These are phyloP conservation scores for Megaleporinus macrocephalus DNA, from an alignment of 2,113 vertebrate genomes.

Conservation along the genomic window DNA sequence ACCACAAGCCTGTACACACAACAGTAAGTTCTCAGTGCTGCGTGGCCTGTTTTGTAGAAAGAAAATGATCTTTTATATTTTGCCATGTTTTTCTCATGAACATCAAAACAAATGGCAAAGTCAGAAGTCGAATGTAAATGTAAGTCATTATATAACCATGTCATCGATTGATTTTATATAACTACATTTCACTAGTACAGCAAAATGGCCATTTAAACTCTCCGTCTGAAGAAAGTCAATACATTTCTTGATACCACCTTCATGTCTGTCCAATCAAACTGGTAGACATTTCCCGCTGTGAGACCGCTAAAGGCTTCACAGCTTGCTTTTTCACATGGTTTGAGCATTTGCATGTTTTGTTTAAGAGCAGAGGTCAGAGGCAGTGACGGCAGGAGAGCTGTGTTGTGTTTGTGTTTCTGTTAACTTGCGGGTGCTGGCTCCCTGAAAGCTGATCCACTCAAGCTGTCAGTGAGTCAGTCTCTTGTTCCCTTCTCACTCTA, in stretches of 20 bases:
- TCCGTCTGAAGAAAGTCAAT: too few species aligned
- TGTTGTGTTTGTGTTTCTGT: neutral
- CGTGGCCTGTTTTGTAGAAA: too few species aligned
- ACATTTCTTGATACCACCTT: neutral
- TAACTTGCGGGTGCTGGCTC: neutral
- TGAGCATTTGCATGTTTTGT: neutral
- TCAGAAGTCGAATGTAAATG: too few species aligned
- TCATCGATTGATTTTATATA: too few species aligned
- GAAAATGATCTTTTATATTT: too few species aligned
- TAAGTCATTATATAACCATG: too few species aligned
- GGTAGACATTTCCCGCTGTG: neutral
- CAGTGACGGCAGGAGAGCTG: neutral
- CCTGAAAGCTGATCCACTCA: neutral
- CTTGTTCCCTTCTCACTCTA: neutral
- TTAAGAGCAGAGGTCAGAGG: neutral
- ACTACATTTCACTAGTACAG: too few species aligned
- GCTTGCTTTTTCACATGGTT: neutral
- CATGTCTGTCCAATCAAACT: neutral
- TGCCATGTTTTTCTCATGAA: too few species aligned
- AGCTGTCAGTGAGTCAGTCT: conserved; percentile 12
- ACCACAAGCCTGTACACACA: too few species aligned
- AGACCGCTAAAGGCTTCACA: neutral
- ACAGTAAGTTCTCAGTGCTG: too few species aligned
- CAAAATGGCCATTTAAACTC: too few species aligned
- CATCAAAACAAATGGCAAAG: too few species aligned